These are phyloP conservation scores for Agrochola litura DNA, from an alignment of 2,888 invertebrate genomes.

Conservation along the genomic window DNA sequence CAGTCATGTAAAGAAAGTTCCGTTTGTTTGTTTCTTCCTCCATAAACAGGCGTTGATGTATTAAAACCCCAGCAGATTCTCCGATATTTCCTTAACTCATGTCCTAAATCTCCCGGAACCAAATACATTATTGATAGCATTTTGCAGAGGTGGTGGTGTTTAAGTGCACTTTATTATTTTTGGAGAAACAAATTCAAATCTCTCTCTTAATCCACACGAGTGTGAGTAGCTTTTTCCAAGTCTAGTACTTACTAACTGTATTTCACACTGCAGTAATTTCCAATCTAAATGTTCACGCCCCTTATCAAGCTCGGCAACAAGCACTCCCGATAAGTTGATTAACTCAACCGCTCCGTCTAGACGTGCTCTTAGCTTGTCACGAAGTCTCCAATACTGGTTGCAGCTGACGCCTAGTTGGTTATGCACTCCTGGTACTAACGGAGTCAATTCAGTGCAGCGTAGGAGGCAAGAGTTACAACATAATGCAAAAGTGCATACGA, in stretches of 20 bases:
- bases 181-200: not conserved
- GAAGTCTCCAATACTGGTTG: constrained; percentile 41
- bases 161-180: not conserved
- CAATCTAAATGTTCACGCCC: constrained; percentile 51
- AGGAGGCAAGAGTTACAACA: constrained; percentile 45
- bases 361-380: constrained; percentile 49
- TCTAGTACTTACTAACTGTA: constrained; percentile 24
- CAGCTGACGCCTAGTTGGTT: constrained; percentile 49
- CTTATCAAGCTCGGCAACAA: constrained; percentile 41
- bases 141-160: not conserved
- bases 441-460: constrained; percentile 34
- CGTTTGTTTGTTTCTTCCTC: constrained; percentile 25
- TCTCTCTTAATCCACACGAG: not conserved
- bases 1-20: constrained; percentile 50
- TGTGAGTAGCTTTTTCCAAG: not conserved
- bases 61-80: not conserved
- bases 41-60: not conserved
- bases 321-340: constrained; percentile 50
- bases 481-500: constrained; percentile 39
- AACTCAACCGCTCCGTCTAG: constrained; percentile 34
- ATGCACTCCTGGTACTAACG: constrained; percentile 48
- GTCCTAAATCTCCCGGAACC: not conserved
- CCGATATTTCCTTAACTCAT: not conserved
- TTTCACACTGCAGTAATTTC: constrained; percentile 42
- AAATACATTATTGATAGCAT: not conserved